Evolutionary conservation across 2,113 vertebrate species (phyloP), one percentile per base, ranked within the genome.

Genomic region (Chaetops frenatus): DNA sequence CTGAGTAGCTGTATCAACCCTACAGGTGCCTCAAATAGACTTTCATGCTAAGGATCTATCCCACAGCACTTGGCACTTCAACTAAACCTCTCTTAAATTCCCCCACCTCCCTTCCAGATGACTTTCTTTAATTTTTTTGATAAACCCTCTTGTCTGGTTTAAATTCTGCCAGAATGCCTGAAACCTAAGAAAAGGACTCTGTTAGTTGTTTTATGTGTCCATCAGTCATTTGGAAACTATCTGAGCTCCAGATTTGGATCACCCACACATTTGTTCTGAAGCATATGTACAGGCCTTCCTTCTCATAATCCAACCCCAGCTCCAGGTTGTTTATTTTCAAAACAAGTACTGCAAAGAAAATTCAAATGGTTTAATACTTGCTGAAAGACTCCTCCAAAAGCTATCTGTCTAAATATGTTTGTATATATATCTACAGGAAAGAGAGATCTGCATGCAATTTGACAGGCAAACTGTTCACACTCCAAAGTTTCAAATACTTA

Each of bases 251-350:
- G 87, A 91, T 95, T 72, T 93, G 54, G 50, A 66, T 94, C 94
- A 88, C 85, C 93, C 87, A 96, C 81, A 77, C 90, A 29, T 93
- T 95, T 86, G 50, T 90, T 94, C 81, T 73, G 64, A 87, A 95
- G 61, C 81, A 88, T 91, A 80, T 73, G 71, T 58, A 73, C 56
- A 77, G 76, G 35, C 92, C 93, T 88, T 73, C 74, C 50, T 35
- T 95, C 53, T 90, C 74, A 76, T 10, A 76, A 76, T 84, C 38
- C 54, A 91, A 92, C 61, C 14, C 5, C 58, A 79, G 54, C 18
- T 87, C 92, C 65, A 82, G 54, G 31, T 86, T 96, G 82, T 93
- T 96, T 96, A 62, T 95, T 96, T 95, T 70, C 47, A 90, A 97
- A 92, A 88, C 40, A 35, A 58, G 21, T 78, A 70, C 33, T 84